These are phyloP conservation scores for Eupeodes luniger DNA, from an alignment of 2,888 invertebrate species.

Conservation along the genomic window DNA sequence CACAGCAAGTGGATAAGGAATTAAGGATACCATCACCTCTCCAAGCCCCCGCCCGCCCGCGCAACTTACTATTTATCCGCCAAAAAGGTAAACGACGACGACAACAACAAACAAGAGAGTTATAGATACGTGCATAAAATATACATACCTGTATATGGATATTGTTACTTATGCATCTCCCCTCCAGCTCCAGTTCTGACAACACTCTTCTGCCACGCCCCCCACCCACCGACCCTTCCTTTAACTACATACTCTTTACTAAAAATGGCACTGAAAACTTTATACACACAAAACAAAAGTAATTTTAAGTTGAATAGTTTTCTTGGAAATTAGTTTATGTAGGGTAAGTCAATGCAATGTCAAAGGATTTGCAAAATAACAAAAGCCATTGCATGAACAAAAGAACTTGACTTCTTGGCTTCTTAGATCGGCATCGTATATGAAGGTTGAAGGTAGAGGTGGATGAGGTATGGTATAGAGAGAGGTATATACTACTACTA, in stretches of 20 bases:
- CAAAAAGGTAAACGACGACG: constrained; percentile 44
- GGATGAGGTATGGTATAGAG: too few relatives aligned
- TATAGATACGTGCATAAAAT: background rate
- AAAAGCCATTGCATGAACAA: constrained; percentile 25
- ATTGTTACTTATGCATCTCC: background rate
- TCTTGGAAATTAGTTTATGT: constrained; percentile 62
- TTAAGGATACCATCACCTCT: constrained; percentile 19
- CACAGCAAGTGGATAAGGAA: constrained; percentile 36
- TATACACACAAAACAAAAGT: constrained; percentile 63
- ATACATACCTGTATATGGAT: background rate
- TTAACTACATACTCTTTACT: background rate
- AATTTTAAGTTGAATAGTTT: constrained; percentile 69
- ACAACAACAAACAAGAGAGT: constrained; percentile 36
- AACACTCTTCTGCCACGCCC: background rate
- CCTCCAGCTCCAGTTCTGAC: too few relatives aligned
- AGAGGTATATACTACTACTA: too few relatives aligned
- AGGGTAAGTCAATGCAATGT: constrained; percentile 57
- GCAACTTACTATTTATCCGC: background rate
- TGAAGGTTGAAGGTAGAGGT: too few relatives aligned
- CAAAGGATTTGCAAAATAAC: constrained; percentile 60
- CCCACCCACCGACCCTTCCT: background rate
- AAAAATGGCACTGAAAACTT: constrained; percentile 59
- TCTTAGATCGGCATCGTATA: background rate
- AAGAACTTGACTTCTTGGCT: constrained; percentile 76
- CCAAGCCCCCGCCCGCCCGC: too few relatives aligned